These are phyloP conservation scores for Ommatoiulus sabulosus DNA, from an alignment of 2,888 invertebrate species.

Conservation along the genomic window DNA sequence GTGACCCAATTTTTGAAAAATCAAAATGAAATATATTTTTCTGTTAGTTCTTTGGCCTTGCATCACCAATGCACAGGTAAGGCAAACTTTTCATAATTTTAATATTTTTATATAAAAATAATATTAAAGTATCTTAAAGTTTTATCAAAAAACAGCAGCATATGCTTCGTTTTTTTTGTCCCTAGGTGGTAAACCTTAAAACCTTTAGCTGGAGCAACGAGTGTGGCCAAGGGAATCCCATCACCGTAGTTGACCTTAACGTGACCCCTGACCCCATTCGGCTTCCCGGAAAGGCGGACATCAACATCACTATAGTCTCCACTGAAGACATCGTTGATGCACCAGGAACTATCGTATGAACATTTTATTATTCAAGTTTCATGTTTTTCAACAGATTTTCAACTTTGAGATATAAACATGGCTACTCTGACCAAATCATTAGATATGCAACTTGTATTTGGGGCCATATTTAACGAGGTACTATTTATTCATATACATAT, in stretches of 20 bases:
- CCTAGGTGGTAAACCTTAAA: background rate
- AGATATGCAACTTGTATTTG: background rate
- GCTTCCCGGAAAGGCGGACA: background rate
- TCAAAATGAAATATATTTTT: background rate
- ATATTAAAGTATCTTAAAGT: background rate
- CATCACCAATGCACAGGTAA: background rate
- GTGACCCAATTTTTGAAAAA: too few relatives aligned
- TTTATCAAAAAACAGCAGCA: background rate
- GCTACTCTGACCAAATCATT: background rate
- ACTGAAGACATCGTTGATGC: background rate
- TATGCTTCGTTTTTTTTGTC: background rate
- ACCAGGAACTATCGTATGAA: background rate
- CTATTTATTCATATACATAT: too few relatives aligned
- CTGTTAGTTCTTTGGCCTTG: background rate
- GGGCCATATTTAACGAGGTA: too few relatives aligned
- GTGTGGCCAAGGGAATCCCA: background rate
- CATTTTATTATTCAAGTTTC: background rate
- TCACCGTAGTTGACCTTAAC: background rate
- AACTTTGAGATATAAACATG: background rate
- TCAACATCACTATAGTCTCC: background rate
- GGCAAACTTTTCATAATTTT: background rate
- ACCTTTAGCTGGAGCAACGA: background rate
- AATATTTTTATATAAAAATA: background rate
- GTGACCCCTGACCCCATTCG: conserved; percentile 51
- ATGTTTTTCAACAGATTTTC: background rate